These are phyloP conservation scores for Arion vulgaris DNA, from an alignment of 1,140 invertebrate genomes.

Conservation along the genomic window DNA sequence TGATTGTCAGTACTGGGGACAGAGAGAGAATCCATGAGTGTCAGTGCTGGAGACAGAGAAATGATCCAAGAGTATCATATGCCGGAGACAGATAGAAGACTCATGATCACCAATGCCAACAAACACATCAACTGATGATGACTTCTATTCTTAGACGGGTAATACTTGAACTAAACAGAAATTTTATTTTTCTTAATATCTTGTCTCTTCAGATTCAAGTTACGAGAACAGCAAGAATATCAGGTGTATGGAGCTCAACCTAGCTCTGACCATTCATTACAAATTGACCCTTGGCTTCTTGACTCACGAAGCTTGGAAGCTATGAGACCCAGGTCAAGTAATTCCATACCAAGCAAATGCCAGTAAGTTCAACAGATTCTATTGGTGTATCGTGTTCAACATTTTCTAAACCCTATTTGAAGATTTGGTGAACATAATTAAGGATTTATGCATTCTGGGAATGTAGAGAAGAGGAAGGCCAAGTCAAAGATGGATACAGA, in stretches of 20 bases:
- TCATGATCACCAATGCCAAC: too few species aligned
- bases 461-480: too few species aligned
- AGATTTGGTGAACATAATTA: not conserved
- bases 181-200: not conserved
- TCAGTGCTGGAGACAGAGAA: too few species aligned
- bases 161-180: too few species aligned
- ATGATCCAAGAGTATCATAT: too few species aligned
- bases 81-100: too few species aligned
- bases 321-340: conserved; percentile 58
- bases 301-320: conserved; percentile 65
- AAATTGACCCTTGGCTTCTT: conserved; percentile 49
- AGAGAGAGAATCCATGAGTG: too few species aligned
- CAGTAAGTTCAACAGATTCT: conserved; percentile 48
- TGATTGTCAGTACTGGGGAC: too few species aligned
- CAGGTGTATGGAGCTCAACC: not conserved
- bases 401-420: not conserved
- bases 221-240: not conserved
- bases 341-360: conserved; percentile 70
- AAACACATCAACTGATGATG: too few species aligned
- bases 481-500: too few species aligned
- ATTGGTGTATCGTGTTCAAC: not conserved
- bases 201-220: conserved; percentile 6
- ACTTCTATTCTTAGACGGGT: too few species aligned
- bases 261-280: not conserved
- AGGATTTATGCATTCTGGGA: too few species aligned